A percentile compares a stretch with the other conserved stretches of the same genome.
Evolutionary conservation across 2,113 vertebrate species (phyloP).

Genomic region (Pangasianodon gigas): DNA sequence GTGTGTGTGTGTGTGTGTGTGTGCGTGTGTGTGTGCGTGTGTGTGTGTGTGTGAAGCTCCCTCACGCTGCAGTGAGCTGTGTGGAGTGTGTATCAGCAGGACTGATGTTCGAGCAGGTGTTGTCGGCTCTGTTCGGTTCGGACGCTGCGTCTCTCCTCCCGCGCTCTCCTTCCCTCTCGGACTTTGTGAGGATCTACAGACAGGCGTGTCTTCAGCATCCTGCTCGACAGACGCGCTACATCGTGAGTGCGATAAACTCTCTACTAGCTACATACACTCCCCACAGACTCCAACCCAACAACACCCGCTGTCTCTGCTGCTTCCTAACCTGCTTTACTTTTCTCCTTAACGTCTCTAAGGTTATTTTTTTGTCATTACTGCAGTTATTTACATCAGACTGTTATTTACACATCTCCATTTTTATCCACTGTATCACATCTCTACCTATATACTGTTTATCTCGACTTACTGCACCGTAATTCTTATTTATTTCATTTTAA

Average conservation of each 20-base stretch:
- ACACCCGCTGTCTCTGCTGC: neutral
- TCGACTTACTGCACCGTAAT: too few species aligned
- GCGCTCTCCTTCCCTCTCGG: slow-evolving; percentile 81
- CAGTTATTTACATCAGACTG: too few species aligned
- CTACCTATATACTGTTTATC: too few species aligned
- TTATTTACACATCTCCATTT: too few species aligned
- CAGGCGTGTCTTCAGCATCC: slow-evolving; percentile 67
- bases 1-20: too few species aligned
- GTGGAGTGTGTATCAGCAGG: slow-evolving; percentile 83
- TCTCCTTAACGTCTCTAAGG: too few species aligned
- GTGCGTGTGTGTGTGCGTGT: neutral
- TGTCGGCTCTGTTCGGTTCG: slow-evolving; percentile 76
- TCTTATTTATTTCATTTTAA: too few species aligned
- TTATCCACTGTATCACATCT: too few species aligned
- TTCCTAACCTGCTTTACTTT: too few species aligned
- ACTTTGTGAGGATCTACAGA: slow-evolving; percentile 87
- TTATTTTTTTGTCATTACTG: too few species aligned
- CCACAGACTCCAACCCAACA: neutral
- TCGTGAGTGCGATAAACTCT: slow-evolving; percentile 78
- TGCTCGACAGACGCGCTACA: slow-evolving; percentile 83
- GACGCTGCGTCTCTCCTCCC: slow-evolving; percentile 68
- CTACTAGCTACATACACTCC: neutral
- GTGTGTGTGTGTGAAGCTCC: neutral
- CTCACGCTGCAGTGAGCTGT: slow-evolving; percentile 77
- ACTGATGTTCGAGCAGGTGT: slow-evolving; percentile 87